Percentiles rank a stretch among this genome's conserved stretches.
These are phyloP conservation scores for Uropetala carovei DNA, from an alignment of 2,888 invertebrate genomes.

Conservation along the genomic window DNA sequence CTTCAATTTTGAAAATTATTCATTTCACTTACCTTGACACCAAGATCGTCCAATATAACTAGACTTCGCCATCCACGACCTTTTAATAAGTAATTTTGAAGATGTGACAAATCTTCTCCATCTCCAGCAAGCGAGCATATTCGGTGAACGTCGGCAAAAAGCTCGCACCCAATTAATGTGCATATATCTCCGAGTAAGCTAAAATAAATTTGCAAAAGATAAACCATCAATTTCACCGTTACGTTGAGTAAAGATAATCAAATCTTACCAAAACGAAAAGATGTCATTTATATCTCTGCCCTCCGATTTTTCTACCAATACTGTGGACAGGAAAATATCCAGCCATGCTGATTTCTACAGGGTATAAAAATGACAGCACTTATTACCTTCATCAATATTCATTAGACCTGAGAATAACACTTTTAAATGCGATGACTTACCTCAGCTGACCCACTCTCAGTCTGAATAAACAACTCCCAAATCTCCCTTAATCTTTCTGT, in stretches of 20 bases:
- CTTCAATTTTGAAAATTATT: background rate
- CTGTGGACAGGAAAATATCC: conserved; percentile 81
- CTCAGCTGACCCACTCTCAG: conserved; percentile 81
- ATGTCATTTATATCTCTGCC: conserved; percentile 79
- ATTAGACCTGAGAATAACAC: background rate
- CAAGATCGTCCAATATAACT: conserved; percentile 78
- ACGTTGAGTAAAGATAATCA: background rate
- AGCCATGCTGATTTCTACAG: conserved; percentile 82
- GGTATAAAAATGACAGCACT: background rate
- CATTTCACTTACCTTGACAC: conserved; percentile 73
- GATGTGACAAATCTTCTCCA: conserved; percentile 74
- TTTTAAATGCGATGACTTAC: conserved; percentile 72
- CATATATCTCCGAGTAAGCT: conserved; percentile 80
- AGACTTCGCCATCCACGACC: conserved; percentile 81
- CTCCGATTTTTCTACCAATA: conserved; percentile 79
- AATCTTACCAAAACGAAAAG: conserved; percentile 79
- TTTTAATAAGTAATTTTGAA: conserved; percentile 78
- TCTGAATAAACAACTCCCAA: conserved; percentile 81
- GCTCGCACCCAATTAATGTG: conserved; percentile 81
- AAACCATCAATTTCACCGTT: background rate
- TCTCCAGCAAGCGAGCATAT: conserved; percentile 73
- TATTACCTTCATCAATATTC: background rate
- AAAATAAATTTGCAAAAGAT: conserved; percentile 67
- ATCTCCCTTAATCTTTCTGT: conserved; percentile 75
- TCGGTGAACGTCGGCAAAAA: conserved; percentile 80